A percentile compares a stretch with the other conserved stretches of the same genome.
These are phyloP conservation scores for Sebastes oblongus DNA, from an alignment of 2,797 vertebrate genomes.

Conservation along the genomic window DNA sequence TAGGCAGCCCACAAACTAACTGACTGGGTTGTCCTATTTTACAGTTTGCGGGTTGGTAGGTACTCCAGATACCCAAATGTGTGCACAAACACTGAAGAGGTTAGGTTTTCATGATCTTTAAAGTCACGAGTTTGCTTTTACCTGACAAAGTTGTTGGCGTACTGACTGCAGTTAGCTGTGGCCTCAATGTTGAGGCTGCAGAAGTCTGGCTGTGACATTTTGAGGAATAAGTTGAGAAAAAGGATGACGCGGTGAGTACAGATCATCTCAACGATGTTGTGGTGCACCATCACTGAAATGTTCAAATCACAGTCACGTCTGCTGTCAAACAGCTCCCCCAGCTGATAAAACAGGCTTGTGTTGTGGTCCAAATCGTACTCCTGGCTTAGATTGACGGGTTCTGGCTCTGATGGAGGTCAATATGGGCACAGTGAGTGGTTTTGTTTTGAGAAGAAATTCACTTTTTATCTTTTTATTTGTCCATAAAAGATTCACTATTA, in stretches of 20 bases:
- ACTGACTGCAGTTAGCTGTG: conserved; percentile 48
- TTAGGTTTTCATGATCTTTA: no score
- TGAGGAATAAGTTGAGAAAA: conserved; percentile 47
- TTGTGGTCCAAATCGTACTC: conserved; percentile 10
- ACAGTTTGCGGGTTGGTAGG: no score
- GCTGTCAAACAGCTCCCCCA: conserved; percentile 65
- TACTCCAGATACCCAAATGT: no score
- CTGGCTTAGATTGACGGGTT: fast-evolving
- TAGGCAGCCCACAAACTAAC: no score
- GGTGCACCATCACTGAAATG: conserved; percentile 48
- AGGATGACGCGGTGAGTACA: conserved; percentile 73
- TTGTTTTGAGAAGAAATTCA: not conserved
- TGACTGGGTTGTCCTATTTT: no score
- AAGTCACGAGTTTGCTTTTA: conserved; percentile 17
- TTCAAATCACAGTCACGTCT: conserved; percentile 70
- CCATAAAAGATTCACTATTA: not conserved
- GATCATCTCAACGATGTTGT: conserved; percentile 22
- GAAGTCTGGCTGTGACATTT: conserved; percentile 8
- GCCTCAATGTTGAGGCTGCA: conserved; percentile 42
- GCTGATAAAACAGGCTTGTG: conserved; percentile 17
- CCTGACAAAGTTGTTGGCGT: conserved; percentile 66
- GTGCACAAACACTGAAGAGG: no score
- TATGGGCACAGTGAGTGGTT: not conserved
- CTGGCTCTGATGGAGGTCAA: not conserved
- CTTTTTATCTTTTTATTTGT: not conserved